phyloP scores from a whole-genome alignment of 2,888 invertebrate genomes.

The Crioceris asparagi region DNA sequence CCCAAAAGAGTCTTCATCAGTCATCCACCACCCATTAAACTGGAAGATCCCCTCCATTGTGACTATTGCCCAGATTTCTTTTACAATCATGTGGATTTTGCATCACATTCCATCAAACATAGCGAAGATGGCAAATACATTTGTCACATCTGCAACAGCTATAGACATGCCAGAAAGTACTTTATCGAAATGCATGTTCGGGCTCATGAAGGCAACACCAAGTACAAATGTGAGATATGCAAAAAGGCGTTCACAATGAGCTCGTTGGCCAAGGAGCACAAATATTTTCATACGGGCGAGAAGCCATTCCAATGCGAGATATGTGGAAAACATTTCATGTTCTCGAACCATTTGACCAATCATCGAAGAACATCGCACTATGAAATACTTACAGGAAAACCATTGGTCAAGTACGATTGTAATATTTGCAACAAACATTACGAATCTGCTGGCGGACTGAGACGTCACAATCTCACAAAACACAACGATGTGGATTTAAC shows the following conservation, averaged over 20 bases:
- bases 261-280: slow-evolving; percentile 23
- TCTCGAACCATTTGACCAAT: slow-evolving; percentile 41
- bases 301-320: slow-evolving; percentile 24
- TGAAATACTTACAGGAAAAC: slow-evolving; percentile 32
- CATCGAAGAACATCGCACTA: slow-evolving; percentile 43
- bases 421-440: slow-evolving; percentile 34
- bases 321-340: slow-evolving; percentile 42
- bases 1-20: background rate
- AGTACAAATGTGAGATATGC: slow-evolving; percentile 27
- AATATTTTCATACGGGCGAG: slow-evolving; percentile 43
- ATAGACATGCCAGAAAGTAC: slow-evolving; percentile 16
- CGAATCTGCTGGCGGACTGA: slow-evolving; percentile 30
- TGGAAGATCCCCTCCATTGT: slow-evolving; percentile 31
- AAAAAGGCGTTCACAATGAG: slow-evolving; percentile 23
- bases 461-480: slow-evolving; percentile 27
- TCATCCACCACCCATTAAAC: slow-evolving; percentile 15
- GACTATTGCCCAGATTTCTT: slow-evolving; percentile 28
- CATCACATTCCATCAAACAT: slow-evolving; percentile 20
- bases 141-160: slow-evolving; percentile 20
- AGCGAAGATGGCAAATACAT: slow-evolving; percentile 19
- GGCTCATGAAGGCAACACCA: slow-evolving; percentile 20
- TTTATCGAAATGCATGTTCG: slow-evolving; percentile 19
- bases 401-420: slow-evolving; percentile 34
- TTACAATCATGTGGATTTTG: slow-evolving; percentile 26
- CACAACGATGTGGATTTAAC: slow-evolving; percentile 38